A percentile compares a stretch with the other conserved stretches of the same genome.
These are phyloP conservation scores for Cyanoramphus novaezelandiae DNA, from an alignment of 2,113 vertebrate genomes.

Conservation along the genomic window DNA sequence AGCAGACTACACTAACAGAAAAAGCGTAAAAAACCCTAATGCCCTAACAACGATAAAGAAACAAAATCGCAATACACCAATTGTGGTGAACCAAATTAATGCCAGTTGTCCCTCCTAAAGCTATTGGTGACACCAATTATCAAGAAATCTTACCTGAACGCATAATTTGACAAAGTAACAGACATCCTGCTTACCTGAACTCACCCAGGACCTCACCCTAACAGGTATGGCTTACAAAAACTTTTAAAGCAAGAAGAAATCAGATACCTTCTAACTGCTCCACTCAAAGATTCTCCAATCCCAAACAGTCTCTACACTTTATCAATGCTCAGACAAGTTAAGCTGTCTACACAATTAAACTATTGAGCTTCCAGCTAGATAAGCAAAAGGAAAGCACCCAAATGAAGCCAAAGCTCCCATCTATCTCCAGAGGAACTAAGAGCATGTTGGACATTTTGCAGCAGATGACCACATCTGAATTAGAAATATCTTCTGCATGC, in stretches of 20 bases:
- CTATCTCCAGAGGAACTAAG: not conserved
- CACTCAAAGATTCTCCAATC: not conserved
- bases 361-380: not conserved
- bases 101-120: not conserved
- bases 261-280: not conserved
- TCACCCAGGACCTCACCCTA: not conserved
- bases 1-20: not conserved
- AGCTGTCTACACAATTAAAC: not conserved
- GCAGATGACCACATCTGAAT: not conserved
- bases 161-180: not conserved
- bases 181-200: not conserved
- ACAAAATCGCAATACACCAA: not conserved
- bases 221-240: not conserved
- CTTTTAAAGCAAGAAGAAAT: not conserved
- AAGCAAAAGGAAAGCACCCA: not conserved
- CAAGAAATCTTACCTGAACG: not conserved
- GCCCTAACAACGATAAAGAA: not conserved
- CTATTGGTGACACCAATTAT: not conserved
- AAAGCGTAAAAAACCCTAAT: not conserved
- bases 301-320: not conserved
- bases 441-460: not conserved
- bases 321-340: not conserved
- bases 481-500: not conserved
- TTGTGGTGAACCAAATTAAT: not conserved
- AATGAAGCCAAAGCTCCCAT: not conserved